A percentile compares a stretch with the other conserved stretches of the same genome.
Evolutionary conservation across 2,113 vertebrate species (phyloP).

Genomic region (Fukomys damarensis): DNA sequence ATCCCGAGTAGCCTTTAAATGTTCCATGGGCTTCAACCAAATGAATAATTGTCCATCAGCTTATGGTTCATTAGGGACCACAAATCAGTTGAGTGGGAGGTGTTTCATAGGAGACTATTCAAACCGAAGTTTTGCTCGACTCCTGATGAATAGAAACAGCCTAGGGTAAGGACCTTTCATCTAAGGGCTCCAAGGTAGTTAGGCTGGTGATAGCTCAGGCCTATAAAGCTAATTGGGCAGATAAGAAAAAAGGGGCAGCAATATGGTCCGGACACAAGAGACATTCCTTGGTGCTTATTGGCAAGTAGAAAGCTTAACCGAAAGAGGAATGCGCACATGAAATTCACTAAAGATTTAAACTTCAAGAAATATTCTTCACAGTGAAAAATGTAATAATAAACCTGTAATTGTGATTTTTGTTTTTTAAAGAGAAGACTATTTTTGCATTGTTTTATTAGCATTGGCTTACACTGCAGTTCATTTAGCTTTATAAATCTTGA

Average conservation of each 20-base stretch:
- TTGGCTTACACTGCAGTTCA: not conserved
- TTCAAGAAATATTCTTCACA: conserved; percentile 74
- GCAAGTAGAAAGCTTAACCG: conserved; percentile 80
- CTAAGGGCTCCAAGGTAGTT: conserved; percentile 87
- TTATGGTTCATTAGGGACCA: conserved; percentile 89
- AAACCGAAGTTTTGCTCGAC: conserved; percentile 86
- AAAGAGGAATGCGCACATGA: conserved; percentile 82
- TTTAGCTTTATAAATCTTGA: conserved; percentile 57
- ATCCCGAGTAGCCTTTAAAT: conserved; percentile 83
- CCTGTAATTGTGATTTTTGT: conserved; percentile 62
- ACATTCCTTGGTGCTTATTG: conserved; percentile 76
- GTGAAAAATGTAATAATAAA: conserved; percentile 35
- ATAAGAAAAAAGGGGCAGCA: conserved; percentile 83
- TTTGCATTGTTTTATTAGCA: conserved; percentile 70
- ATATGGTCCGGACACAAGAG: conserved; percentile 78
- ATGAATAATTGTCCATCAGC: conserved; percentile 88
- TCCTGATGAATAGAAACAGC: conserved; percentile 88
- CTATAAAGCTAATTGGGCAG: conserved; percentile 86
- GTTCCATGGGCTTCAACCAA: conserved; percentile 82
- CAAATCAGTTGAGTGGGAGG: conserved; percentile 90
- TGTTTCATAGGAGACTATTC: conserved; percentile 84
- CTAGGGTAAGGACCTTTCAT: conserved; percentile 86
- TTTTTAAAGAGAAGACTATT: conserved; percentile 23
- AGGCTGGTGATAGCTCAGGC: conserved; percentile 84
- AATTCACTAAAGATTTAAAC: conserved; percentile 83